A percentile compares a stretch with the other conserved stretches of the same genome.
Conservation (phyloP, 2,797 vertebrate species). For the Mormyrus proboscirostris region DNA sequence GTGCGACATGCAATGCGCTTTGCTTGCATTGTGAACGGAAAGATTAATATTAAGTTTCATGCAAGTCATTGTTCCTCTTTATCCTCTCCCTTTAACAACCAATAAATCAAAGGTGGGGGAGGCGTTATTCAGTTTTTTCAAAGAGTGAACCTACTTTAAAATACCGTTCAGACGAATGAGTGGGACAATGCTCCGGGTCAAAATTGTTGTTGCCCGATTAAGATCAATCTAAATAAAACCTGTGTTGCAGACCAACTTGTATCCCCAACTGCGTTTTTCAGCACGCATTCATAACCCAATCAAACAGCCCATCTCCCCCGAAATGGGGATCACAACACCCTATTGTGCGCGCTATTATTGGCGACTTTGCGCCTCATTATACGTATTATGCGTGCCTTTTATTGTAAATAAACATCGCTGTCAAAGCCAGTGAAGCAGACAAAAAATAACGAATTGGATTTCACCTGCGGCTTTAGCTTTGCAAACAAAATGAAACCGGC, state of each 20-base stretch:
- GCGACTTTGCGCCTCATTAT: constrained; percentile 62
- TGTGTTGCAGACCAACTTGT: constrained; percentile 52
- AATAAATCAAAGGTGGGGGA: constrained; percentile 40
- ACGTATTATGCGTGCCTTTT: constrained; percentile 54
- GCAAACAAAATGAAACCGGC: constrained; percentile 31
- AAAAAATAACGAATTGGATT: constrained; percentile 47
- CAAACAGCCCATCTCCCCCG: constrained; percentile 52
- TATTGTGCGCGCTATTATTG: constrained; percentile 56
- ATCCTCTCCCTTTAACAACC: constrained; percentile 46
- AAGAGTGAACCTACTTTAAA: constrained; percentile 57
- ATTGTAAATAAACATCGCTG: constrained; percentile 59
- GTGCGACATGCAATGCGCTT: constrained; percentile 52
- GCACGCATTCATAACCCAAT: constrained; percentile 48
- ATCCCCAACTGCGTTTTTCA: constrained; percentile 65
- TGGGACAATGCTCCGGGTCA: constrained; percentile 57
- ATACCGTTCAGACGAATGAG: constrained; percentile 55
- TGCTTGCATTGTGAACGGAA: constrained; percentile 53
- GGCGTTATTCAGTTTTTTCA: constrained; percentile 49
- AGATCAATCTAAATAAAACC: constrained; percentile 64
- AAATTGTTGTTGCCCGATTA: constrained; percentile 56
- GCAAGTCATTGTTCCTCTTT: constrained; percentile 60
- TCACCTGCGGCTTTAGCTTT: constrained; percentile 50
- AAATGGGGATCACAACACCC: constrained; percentile 52
- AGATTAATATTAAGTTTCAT: constrained; percentile 70
- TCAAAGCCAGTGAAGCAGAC: constrained; percentile 43